Percentiles rank a stretch among this genome's conserved stretches.
Evolutionary conservation across 2,888 invertebrate species (phyloP).

Genomic region (Cerceris ruficornis): DNA sequence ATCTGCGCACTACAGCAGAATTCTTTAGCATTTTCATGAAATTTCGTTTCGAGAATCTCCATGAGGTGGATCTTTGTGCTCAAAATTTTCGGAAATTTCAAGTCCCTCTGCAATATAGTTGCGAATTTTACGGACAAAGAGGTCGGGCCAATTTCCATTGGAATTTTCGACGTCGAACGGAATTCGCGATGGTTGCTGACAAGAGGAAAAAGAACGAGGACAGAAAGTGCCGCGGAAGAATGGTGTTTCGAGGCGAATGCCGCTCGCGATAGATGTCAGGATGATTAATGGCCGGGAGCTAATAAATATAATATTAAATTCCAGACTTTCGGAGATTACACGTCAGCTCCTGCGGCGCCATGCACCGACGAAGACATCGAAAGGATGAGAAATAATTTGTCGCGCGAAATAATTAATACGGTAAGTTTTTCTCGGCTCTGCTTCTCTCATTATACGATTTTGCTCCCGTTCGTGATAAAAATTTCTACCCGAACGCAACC

Average conservation of each 20-base stretch:
- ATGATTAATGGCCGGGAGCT: conserved; percentile 59
- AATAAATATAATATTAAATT: conserved; percentile 68
- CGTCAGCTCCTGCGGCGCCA: conserved; percentile 18
- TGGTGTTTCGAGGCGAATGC: conserved; percentile 14
- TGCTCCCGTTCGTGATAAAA: neutral
- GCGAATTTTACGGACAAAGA: neutral
- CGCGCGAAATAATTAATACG: conserved; percentile 44
- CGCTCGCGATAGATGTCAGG: conserved; percentile 48
- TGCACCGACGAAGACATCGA: neutral
- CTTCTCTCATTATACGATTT: neutral
- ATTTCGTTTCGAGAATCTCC: too few relatives aligned
- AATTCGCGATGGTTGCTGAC: conserved; percentile 14
- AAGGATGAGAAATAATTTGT: conserved; percentile 6
- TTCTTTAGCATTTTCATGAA: too few relatives aligned
- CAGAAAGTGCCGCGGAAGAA: conserved; percentile 26
- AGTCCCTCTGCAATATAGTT: neutral
- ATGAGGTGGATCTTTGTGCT: too few relatives aligned
- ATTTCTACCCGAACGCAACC: neutral
- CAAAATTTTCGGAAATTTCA: too few relatives aligned
- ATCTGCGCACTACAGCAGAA: too few relatives aligned
- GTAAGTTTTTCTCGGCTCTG: conserved; percentile 3
- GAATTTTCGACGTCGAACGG: conserved; percentile 30
- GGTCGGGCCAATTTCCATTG: conserved; percentile 21
- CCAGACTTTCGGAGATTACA: conserved; percentile 40
- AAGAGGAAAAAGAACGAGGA: conserved; percentile 3